These are phyloP conservation scores for Typhlomys cinereus DNA, from an alignment of 2,113 vertebrate genomes.

Conservation along the genomic window DNA sequence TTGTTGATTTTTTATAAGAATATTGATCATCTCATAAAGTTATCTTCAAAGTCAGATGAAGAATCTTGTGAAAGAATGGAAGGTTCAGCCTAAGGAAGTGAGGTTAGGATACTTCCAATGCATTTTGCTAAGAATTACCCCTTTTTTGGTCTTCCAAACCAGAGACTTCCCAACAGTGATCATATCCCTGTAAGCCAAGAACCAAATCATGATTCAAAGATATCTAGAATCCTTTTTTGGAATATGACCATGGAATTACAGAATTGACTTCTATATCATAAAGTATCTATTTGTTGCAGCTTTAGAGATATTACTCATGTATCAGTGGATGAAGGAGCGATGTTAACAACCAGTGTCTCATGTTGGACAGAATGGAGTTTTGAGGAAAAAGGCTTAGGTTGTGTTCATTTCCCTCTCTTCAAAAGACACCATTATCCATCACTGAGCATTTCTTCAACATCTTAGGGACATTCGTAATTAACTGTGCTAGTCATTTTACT, in stretches of 20 bases:
- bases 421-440: neutral
- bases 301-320: neutral
- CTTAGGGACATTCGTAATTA: neutral
- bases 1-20: neutral
- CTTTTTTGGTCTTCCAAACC: neutral
- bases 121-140: neutral
- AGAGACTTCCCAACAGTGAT: neutral
- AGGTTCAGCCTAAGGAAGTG: neutral
- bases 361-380: neutral
- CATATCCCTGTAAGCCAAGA: neutral
- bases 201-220: neutral
- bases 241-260: neutral
- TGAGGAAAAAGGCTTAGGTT: neutral
- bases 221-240: neutral
- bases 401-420: neutral
- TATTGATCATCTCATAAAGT: neutral
- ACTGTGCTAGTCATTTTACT: neutral
- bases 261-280: neutral
- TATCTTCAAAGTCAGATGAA: neutral
- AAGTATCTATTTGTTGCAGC: neutral
- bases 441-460: neutral
- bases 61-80: neutral
- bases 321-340: neutral
- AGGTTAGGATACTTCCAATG: neutral
- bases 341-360: neutral